Evolutionary conservation across 2,888 invertebrate genomes (phyloP).

Genomic region (Incurvaria masculella): DNA sequence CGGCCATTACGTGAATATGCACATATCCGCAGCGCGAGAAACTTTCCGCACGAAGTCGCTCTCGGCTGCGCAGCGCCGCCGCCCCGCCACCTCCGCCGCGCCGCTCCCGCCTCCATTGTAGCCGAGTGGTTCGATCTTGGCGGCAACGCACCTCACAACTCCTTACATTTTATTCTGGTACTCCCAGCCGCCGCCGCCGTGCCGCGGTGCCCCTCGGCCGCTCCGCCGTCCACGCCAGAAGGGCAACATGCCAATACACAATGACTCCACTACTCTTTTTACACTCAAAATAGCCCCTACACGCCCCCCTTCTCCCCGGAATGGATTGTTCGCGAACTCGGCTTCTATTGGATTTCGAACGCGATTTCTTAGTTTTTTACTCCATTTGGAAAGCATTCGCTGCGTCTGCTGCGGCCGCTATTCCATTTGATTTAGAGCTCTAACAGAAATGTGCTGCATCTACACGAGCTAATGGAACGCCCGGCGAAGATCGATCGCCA

Average conservation of each 20-base stretch:
- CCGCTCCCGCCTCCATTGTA: neutral
- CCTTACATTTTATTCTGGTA: no score
- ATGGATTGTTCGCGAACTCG: neutral
- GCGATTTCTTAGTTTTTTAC: neutral
- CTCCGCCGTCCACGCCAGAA: neutral
- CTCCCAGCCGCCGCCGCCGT: neutral
- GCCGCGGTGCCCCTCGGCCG: no score
- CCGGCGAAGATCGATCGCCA: neutral
- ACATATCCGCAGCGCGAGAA: neutral
- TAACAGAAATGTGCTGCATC: conserved; percentile 15
- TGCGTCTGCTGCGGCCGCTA: conserved; percentile 5
- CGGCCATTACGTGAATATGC: neutral
- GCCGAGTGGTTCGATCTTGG: neutral
- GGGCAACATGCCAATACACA: neutral
- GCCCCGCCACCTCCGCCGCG: neutral
- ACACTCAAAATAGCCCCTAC: neutral
- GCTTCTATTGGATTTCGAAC: neutral
- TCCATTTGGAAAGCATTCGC: neutral
- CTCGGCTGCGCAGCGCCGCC: neutral
- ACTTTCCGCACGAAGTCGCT: neutral
- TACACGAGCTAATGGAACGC: neutral
- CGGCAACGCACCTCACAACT: no score
- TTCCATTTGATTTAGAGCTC: conserved; percentile 18
- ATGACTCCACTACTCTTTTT: neutral
- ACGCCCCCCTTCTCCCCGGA: neutral